phyloP scores from a whole-genome alignment of 2,888 invertebrate genomes.

The Euplexia lucipara region DNA sequence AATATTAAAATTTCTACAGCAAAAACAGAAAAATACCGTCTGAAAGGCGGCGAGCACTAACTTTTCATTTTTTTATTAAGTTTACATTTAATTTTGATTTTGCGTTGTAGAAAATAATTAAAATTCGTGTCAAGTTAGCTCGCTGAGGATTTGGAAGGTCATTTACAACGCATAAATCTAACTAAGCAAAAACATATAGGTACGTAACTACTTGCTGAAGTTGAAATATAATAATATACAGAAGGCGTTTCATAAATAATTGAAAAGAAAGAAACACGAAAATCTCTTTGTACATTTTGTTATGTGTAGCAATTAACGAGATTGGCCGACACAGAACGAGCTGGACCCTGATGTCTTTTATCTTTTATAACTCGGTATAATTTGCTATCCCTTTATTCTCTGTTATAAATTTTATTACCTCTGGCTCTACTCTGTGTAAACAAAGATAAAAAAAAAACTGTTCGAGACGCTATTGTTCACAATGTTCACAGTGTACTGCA shows the following conservation, averaged over 20 bases:
- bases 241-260: slow-evolving; percentile 1
- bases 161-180: neutral
- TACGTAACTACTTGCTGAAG: neutral
- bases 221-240: neutral
- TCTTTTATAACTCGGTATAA: slow-evolving; percentile 32
- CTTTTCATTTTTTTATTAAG: slow-evolving; percentile 47
- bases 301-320: slow-evolving; percentile 22
- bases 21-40: slow-evolving; percentile 37
- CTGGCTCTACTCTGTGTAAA: slow-evolving; percentile 12
- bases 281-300: slow-evolving; percentile 13
- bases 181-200: too few relatives aligned
- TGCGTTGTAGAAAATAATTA: slow-evolving; percentile 38
- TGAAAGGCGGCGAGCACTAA: slow-evolving; percentile 20
- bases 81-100: slow-evolving; percentile 53
- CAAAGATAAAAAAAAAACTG: slow-evolving; percentile 9
- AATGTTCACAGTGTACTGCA: neutral
- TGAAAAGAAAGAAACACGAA: neutral
- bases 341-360: slow-evolving; percentile 27
- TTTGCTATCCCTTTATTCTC: slow-evolving; percentile 31
- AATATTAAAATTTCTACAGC: slow-evolving; percentile 53
- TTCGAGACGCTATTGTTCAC: neutral
- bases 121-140: slow-evolving; percentile 7
- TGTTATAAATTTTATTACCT: slow-evolving; percentile 23
- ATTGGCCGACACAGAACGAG: slow-evolving; percentile 18
- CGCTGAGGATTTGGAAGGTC: neutral